Percentiles rank a stretch among this genome's conserved stretches.
phyloP scores from a whole-genome alignment of 2,113 vertebrate species.

The Emydocephalus ijimae region DNA sequence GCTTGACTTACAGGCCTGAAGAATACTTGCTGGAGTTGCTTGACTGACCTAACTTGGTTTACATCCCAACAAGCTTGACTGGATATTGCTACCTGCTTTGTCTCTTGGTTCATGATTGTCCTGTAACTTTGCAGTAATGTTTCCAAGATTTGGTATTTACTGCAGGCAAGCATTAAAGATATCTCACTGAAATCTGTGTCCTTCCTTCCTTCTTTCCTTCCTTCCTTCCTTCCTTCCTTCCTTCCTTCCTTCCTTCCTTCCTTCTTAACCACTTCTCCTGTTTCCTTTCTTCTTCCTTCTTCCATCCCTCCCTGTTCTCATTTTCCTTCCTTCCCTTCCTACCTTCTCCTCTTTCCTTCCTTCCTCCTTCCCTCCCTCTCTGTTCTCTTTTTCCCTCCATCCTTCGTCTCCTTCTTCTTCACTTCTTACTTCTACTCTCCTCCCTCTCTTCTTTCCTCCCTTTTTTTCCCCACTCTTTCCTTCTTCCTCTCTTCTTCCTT shows the following conservation, averaged over 20 bases:
- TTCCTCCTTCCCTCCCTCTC: background rate
- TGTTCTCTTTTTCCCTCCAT: too few species aligned
- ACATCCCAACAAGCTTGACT: background rate
- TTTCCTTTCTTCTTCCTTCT: background rate
- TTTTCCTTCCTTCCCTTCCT: too few species aligned
- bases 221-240: too few species aligned
- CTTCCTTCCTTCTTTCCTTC: too few species aligned
- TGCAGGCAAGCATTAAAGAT: background rate
- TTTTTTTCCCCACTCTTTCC: background rate
- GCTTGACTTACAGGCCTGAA: too few species aligned
- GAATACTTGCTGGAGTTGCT: too few species aligned
- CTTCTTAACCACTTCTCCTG: too few species aligned
- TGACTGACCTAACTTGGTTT: background rate
- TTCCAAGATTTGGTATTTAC: background rate
- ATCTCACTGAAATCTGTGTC: background rate
- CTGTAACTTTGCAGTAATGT: background rate
- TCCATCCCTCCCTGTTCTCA: too few species aligned
- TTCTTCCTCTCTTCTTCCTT: background rate
- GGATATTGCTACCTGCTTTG: background rate
- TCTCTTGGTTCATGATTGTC: background rate
- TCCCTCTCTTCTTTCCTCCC: background rate
- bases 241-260: too few species aligned
- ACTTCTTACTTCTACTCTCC: rapidly evolving
- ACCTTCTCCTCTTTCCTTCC: background rate
- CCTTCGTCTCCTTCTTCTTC: too few species aligned